These are phyloP conservation scores for Etia nguti DNA, from an alignment of 2,113 vertebrate species.

Conservation along the genomic window DNA sequence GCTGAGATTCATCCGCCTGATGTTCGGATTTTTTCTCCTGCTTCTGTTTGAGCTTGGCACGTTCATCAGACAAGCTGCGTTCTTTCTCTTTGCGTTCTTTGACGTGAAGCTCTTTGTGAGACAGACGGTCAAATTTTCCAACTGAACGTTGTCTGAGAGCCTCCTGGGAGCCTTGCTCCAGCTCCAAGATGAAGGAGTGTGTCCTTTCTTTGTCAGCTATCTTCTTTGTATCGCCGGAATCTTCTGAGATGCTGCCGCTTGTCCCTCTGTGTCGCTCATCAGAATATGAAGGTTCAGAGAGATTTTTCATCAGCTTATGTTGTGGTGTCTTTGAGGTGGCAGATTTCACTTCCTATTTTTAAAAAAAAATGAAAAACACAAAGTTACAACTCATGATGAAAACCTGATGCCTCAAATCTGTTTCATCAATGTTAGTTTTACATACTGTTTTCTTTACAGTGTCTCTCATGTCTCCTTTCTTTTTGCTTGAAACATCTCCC, in stretches of 20 bases:
- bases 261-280: conserved; percentile 80
- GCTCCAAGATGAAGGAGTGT: conserved; percentile 74
- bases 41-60: conserved; percentile 78
- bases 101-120: conserved; percentile 76
- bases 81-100: conserved; percentile 87
- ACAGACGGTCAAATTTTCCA: conserved; percentile 79
- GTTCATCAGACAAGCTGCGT: conserved; percentile 78
- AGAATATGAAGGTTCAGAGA: conserved; percentile 72
- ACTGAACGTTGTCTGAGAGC: conserved; percentile 75
- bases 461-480: conserved; percentile 80
- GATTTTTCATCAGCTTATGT: conserved; percentile 73
- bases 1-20: conserved; percentile 66
- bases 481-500: conserved; percentile 67
- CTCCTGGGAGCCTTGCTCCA: conserved; percentile 80
- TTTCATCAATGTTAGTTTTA: background rate
- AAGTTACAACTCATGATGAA: background rate
- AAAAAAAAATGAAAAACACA: background rate
- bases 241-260: conserved; percentile 72
- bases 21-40: conserved; percentile 73
- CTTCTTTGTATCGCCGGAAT: conserved; percentile 74
- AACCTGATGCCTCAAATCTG: background rate
- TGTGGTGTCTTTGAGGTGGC: conserved; percentile 63
- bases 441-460: conserved; percentile 76
- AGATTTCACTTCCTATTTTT: conserved; percentile 73
- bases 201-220: conserved; percentile 72